These are phyloP conservation scores for Catharus minimus DNA, from an alignment of 2,113 vertebrate species.

Conservation along the genomic window DNA sequence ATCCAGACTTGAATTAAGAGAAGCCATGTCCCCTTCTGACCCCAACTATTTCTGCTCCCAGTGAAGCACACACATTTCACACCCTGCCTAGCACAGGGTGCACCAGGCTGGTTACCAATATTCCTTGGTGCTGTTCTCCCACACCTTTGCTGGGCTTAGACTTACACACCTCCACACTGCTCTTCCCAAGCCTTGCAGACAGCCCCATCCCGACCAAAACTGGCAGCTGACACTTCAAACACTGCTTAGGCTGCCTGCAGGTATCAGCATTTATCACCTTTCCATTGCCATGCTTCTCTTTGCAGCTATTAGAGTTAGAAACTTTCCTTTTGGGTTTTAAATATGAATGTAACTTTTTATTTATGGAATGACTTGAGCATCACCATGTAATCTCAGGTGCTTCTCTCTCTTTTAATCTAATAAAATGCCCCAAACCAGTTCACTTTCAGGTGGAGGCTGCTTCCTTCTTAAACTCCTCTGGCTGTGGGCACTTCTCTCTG, in stretches of 20 bases:
- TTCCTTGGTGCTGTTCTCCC: neutral
- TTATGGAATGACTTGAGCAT: neutral
- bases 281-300: neutral
- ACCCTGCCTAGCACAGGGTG: neutral
- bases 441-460: neutral
- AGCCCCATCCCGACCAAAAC: neutral
- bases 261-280: neutral
- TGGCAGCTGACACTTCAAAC: neutral
- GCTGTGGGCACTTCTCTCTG: neutral
- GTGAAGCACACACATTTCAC: neutral
- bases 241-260: neutral
- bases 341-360: neutral
- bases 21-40: neutral
- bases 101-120: neutral
- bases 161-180: fast-evolving
- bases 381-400: neutral
- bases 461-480: neutral
- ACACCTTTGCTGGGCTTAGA: neutral
- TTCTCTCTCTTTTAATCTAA: neutral
- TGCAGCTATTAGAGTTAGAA: neutral
- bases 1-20: neutral
- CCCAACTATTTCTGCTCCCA: neutral
- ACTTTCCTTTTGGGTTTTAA: neutral
- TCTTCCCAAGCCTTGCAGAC: neutral
- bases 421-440: neutral